Base-by-base conservation (phyloP, 2,113 vertebrate genomes). In the Scalopus aquaticus region DNA sequence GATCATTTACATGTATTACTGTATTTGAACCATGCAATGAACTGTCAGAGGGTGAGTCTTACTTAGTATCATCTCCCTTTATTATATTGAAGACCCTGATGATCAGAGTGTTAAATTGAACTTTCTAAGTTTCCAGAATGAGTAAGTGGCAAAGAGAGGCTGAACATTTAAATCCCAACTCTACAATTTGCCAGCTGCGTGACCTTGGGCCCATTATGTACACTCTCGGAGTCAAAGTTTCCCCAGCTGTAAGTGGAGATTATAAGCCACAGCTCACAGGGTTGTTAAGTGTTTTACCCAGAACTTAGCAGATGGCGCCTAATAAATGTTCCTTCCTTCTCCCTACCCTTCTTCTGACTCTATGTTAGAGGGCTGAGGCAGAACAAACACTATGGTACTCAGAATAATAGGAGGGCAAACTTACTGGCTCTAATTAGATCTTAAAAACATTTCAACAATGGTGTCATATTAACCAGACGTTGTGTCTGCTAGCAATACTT, bases 391-490 rank as follows among this genome's bases (percentile, higher is more conserved):
- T 91, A 56, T 46, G 67, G 90, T 78, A 78, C 81, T 85, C 73
- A 93, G 90, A 73, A 94, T 64, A 90, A 88, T 2, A 84, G 64
- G 62, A 77, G 65, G 69, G 56, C 94, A 93, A 93, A 92, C 65
- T 92, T 54, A 93, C 0, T 13, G 39, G 74, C 87, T 17, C 24
- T 62, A 72, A 90, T 90, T 96, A 95, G 1, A 39, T 93, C 93
- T 96, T 89, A 77, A 96, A 95, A 97, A 65, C 44, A 91, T 84
- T 88, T 97, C 78, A 92, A 20, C 17, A 74, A 3, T n/a, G 6
- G 1, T 39, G 81, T 74, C 58, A 11, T 92, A 54, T 78, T 93
- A 96, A 72, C 44, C 73, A 94, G 97, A 97, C 58, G 37, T 39
- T 64, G 72, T n/a, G 4, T 56, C 82, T 37, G 90, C 87, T 87